Evolutionary conservation across 2,888 invertebrate genomes (phyloP), one percentile per base, ranked within the genome.

Genomic region (Meloe dianella): DNA sequence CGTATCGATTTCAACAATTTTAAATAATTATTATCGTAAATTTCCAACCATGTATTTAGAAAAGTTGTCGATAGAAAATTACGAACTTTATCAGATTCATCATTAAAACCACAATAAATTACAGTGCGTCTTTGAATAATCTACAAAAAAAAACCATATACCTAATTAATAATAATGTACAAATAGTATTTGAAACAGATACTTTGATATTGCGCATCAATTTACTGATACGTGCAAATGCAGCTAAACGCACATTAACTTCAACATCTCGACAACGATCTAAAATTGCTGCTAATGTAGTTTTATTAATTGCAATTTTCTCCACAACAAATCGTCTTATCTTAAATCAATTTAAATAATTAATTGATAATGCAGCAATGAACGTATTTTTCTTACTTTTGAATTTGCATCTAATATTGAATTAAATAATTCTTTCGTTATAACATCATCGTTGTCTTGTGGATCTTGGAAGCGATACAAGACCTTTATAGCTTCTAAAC

Each of bases 391-490:
- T n/a, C n/a, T 67, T 73, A 79, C 81, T 73, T 75, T 77, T 14
- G 90, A 92, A 83, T 96, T 96, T 66, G 88, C 87, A 70, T 87
- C 85, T 82, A 93, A 86, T 71, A 93, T 17, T 2, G 47, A 91
- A 77, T 88, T 90, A 27, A 89, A 85, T 74, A 92, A 92, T 0
- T 90, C 87, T 73, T 89, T 87, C 0, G 94, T 90, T 0, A 96
- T 90, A 1, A 88, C 89, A 80, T 96, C 95, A 35, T 91, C 87
- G 0, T 87, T 87, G 77, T 93, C 90, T 59, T 85, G 85, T 0
- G 95, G 94, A 75, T 93, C 91, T 82, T 96, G 96, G 0, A 96
- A 85, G 5, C 95, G 87, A 64, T 91, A 89, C 51, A 96, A 84
- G 0, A 94, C 93, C 30, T 89, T 82, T 0, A 94, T 91, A 0